A percentile compares a stretch with the other conserved stretches of the same genome.
Evolutionary conservation across 2,797 vertebrate species (phyloP).

Genomic region (Apogon talboti): DNA sequence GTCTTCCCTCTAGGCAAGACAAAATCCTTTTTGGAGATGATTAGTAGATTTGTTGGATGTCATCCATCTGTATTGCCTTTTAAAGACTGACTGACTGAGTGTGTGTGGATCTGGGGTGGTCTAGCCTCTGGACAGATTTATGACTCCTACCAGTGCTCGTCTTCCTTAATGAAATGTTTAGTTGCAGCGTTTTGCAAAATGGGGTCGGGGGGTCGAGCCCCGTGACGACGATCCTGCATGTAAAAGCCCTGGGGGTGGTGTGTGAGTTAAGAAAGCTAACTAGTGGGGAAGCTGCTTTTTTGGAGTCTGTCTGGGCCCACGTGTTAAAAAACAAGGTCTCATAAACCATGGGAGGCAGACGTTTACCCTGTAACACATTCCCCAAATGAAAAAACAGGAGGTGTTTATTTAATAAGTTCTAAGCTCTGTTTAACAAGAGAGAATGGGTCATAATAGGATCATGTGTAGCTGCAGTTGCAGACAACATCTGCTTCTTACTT

Average conservation of each 20-base stretch:
- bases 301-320: constrained; percentile 31
- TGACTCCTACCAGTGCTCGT: constrained; percentile 55
- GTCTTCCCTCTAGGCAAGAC: constrained; percentile 47
- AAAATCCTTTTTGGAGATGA: constrained; percentile 65
- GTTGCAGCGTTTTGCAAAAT: constrained; percentile 71
- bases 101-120: constrained; percentile 62
- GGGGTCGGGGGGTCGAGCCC: constrained; percentile 70
- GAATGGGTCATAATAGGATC: constrained; percentile 39
- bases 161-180: constrained; percentile 82
- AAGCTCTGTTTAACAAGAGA: constrained; percentile 46
- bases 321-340: constrained; percentile 32
- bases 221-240: constrained; percentile 49
- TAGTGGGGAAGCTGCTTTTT: constrained; percentile 32
- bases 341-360: constrained; percentile 65
- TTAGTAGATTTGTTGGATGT: constrained; percentile 70
- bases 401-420: constrained; percentile 73
- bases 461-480: constrained; percentile 18
- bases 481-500: constrained; percentile 50
- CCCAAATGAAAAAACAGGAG: constrained; percentile 63
- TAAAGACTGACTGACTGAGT: constrained; percentile 38
- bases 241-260: constrained; percentile 47
- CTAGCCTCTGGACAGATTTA: constrained; percentile 75
- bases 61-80: constrained; percentile 59
- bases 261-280: constrained; percentile 37
- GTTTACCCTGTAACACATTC: constrained; percentile 51